A percentile compares a stretch with the other conserved stretches of the same genome.
Evolutionary conservation across 2,888 invertebrate species (phyloP).

Genomic region (Steinernema carpocapsae): DNA sequence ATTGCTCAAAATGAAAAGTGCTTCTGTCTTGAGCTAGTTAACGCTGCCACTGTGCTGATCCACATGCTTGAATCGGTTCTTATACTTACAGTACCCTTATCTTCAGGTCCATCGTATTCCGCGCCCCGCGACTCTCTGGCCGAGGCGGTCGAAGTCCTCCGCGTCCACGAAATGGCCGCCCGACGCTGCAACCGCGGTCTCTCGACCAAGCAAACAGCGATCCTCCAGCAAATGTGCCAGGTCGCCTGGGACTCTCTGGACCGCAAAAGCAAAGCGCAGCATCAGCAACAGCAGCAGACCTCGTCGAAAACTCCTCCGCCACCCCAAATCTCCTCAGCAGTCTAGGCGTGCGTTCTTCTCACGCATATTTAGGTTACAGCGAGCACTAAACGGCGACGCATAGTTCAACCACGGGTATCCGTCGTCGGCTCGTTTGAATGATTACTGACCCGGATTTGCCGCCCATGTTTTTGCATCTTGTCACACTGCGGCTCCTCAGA

Average conservation of each 20-base stretch:
- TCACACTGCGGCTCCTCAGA: background rate
- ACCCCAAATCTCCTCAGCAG: constrained; percentile 19
- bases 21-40: background rate
- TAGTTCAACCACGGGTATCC: constrained; percentile 25
- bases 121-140: constrained; percentile 29
- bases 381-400: constrained; percentile 18
- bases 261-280: constrained; percentile 34
- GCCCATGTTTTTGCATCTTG: constrained; percentile 30
- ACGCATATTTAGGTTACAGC: constrained; percentile 26
- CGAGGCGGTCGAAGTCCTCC: constrained; percentile 36
- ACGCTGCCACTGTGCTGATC: background rate
- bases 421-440: constrained; percentile 35
- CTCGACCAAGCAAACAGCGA: constrained; percentile 20
- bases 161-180: constrained; percentile 34
- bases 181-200: constrained; percentile 28
- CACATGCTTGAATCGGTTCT: too few relatives aligned
- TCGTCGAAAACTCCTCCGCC: constrained; percentile 18
- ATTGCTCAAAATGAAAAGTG: too few relatives aligned
- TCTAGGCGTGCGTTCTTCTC: background rate
- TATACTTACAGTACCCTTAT: background rate
- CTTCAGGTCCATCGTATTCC: background rate
- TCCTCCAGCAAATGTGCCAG: constrained; percentile 36
- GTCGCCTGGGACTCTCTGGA: constrained; percentile 37
- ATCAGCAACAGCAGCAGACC: constrained; percentile 5
- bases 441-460: constrained; percentile 24